These are phyloP conservation scores for Siphonodentalium dalli DNA, from an alignment of 2,888 invertebrate species.

Conservation along the genomic window DNA sequence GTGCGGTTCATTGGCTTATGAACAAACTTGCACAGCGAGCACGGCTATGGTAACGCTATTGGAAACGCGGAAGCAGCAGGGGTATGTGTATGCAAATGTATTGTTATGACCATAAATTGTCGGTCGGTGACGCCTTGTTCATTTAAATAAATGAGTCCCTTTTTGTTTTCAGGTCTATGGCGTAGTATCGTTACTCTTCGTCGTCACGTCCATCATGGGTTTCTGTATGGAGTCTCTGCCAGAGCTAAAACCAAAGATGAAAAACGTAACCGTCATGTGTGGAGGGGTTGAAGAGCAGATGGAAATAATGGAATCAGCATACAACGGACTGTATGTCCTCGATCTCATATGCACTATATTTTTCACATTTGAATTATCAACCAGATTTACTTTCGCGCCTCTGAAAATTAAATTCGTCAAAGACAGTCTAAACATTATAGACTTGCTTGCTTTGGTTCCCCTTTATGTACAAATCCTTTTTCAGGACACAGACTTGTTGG, in stretches of 20 bases:
- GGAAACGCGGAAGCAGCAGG: too few species aligned
- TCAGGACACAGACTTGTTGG: conserved; percentile 47
- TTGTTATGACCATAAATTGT: too few species aligned
- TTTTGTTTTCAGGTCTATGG: conserved; percentile 53
- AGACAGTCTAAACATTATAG: conserved; percentile 60
- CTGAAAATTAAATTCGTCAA: conserved; percentile 52
- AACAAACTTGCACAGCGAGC: too few species aligned
- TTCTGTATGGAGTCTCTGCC: conserved; percentile 62
- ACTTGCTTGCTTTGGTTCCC: conserved; percentile 59
- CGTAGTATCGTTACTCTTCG: conserved; percentile 59
- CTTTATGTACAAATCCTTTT: conserved; percentile 61
- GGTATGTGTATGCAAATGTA: too few species aligned
- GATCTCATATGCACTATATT: conserved; percentile 61
- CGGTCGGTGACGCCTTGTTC: too few species aligned
- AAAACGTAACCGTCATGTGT: conserved; percentile 30
- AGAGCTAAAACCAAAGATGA: conserved; percentile 34
- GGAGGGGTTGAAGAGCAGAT: conserved; percentile 29
- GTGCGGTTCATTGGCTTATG: too few species aligned
- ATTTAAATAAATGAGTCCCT: too few species aligned
- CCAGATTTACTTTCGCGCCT: conserved; percentile 56
- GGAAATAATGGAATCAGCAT: conserved; percentile 38
- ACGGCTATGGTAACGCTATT: too few species aligned
- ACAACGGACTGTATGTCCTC: conserved; percentile 46
- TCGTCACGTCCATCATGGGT: conserved; percentile 58
- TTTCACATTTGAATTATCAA: conserved; percentile 59